Base-by-base conservation (phyloP, 2,888 invertebrate species). In the Andrena hattorfiana region DNA sequence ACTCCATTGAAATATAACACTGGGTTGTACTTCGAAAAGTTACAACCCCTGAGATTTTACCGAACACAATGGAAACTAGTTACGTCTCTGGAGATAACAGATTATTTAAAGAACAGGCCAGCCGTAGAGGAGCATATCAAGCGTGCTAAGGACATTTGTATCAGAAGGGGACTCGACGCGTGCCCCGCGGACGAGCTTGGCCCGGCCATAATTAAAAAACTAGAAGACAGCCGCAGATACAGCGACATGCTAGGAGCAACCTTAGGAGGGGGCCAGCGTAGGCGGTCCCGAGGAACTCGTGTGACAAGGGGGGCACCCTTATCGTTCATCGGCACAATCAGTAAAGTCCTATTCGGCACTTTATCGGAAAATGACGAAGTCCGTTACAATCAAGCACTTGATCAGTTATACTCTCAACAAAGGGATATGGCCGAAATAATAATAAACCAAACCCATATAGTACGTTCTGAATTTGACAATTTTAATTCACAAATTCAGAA, bases 311-410 rank as follows among this genome's bases (percentile, higher is more conserved):
- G 49, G 8, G 63, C 63, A 32, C 63, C 30, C 13, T n/a, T 63
- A 32, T 26, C 26, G 0, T n/a, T 63, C 8, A 63, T 63, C 28
- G 63, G 63, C 3, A 16, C 32, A 13, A n/a, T 63, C n/a, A 32
- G 32, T 23, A 26, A 32, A 26, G 32, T 30, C 30, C 30, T 63
- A 20, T 63, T 63, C 63, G 63, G 63, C 10, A 63, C 63, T 16
- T 30, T 63, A n/a, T 26, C 63, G 2, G 63, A 63, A 30, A 20
- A 63, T 13, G 63, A 63, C 30, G 32, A 10, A 10, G 13, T 4
- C 7, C 13, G 16, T 30, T 63, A 63, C 0, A 32, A 63, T 32
- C 4, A 63, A 63, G 63, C 23, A 20, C 16, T 63, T 8, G 30
- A 63, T 16, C 10, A 3, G 13, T 32, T 63, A 35, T 30, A 26